These are phyloP conservation scores for Pecten maximus DNA, from an alignment of 2,888 invertebrate genomes.

Conservation along the genomic window DNA sequence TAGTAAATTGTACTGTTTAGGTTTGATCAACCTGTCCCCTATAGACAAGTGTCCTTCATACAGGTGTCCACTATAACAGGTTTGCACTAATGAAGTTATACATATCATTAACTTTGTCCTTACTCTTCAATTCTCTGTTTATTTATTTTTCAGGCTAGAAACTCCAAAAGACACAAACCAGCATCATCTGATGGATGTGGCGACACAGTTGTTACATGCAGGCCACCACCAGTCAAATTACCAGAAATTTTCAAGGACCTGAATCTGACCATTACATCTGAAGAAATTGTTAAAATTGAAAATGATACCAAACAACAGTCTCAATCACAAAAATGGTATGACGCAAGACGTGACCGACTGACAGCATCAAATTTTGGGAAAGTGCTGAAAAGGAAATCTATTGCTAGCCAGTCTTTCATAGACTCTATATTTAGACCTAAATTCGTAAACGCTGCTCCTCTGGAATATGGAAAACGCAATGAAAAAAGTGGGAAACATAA, in stretches of 20 bases:
- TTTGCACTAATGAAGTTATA: no score
- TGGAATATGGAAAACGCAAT: conserved; percentile 44
- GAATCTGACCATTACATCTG: no score
- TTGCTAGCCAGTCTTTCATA: not conserved
- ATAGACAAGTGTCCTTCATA: no score
- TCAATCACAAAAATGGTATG: not conserved
- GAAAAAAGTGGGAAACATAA: conserved; percentile 46
- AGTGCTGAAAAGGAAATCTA: conserved; percentile 17
- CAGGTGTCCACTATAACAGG: no score
- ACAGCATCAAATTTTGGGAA: conserved; percentile 21
- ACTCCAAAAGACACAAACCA: not conserved
- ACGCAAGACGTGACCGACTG: not conserved
- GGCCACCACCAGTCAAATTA: not conserved
- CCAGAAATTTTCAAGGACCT: not conserved
- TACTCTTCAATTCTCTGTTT: no score
- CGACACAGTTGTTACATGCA: not conserved
- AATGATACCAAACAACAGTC: not conserved
- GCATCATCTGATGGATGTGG: not conserved
- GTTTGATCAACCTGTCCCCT: no score
- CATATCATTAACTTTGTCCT: no score
- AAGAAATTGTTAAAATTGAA: not conserved
- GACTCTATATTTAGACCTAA: not conserved
- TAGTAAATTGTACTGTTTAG: no score
- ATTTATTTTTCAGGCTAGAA: conserved; percentile 1
- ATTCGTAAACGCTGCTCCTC: not conserved